These are phyloP conservation scores for Pycnonotus jocosus DNA, from an alignment of 2,113 vertebrate genomes.

Conservation along the genomic window DNA sequence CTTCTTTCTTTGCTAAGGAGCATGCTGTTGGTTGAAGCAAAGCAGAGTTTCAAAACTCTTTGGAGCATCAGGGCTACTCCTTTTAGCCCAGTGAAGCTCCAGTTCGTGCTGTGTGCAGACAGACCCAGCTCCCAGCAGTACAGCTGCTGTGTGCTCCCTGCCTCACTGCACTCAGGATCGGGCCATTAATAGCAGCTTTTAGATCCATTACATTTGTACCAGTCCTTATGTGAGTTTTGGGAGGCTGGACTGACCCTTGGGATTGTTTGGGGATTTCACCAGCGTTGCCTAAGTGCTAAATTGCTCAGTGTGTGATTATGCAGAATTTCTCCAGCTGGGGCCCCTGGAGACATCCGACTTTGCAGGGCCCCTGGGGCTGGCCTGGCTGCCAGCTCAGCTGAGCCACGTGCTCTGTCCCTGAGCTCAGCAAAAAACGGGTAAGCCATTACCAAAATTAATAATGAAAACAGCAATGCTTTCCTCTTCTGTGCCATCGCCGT, in stretches of 20 bases:
- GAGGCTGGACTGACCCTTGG: slow-evolving; percentile 64
- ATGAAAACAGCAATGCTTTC: neutral
- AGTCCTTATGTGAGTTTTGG: slow-evolving; percentile 59
- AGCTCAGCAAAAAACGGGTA: neutral
- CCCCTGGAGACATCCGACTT: slow-evolving; percentile 12
- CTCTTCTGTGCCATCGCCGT: neutral
- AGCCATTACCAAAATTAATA: neutral
- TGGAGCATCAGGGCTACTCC: neutral
- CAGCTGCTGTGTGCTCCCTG: neutral
- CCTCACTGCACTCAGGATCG: neutral
- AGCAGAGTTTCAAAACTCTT: slow-evolving; percentile 20
- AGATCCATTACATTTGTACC: slow-evolving; percentile 51
- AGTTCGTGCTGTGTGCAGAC: neutral
- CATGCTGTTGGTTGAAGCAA: slow-evolving; percentile 37
- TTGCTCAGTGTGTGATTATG: slow-evolving; percentile 64
- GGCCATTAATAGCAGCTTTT: slow-evolving; percentile 18
- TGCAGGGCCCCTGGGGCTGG: neutral
- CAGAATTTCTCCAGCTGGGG: slow-evolving; percentile 54
- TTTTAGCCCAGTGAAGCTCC: neutral
- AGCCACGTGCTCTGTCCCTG: fast-evolving
- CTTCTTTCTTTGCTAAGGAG: slow-evolving; percentile 56
- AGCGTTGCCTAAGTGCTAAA: slow-evolving; percentile 71
- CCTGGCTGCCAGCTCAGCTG: neutral
- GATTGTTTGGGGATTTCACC: slow-evolving; percentile 70
- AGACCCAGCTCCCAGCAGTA: neutral